Percentiles rank a stretch among this genome's conserved stretches.
These are phyloP conservation scores for Berghia stephanieae DNA, from an alignment of 1,140 invertebrate genomes.

Conservation along the genomic window DNA sequence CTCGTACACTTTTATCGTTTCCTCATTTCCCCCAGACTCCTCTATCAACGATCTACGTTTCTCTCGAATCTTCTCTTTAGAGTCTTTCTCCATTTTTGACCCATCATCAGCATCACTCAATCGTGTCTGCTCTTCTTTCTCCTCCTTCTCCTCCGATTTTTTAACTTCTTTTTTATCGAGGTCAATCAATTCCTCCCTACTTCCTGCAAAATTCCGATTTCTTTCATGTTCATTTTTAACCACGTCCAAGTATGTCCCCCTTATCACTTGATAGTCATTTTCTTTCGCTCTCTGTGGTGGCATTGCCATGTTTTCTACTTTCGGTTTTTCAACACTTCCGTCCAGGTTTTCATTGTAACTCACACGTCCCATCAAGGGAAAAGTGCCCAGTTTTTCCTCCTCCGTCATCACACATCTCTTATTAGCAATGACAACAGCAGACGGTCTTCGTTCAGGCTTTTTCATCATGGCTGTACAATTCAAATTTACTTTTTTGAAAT, in stretches of 20 bases:
- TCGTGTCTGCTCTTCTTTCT: constrained; percentile 1
- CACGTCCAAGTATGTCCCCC: constrained; percentile 8
- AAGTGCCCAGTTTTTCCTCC: constrained; percentile 31
- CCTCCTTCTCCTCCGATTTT: background rate
- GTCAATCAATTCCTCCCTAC: constrained; percentile 25
- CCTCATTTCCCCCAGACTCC: background rate
- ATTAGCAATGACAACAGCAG: constrained; percentile 21
- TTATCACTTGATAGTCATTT: too few species aligned
- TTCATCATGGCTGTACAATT: constrained; percentile 33
- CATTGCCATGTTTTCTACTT: background rate
- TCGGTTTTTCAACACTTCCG: background rate
- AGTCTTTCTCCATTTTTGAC: background rate
- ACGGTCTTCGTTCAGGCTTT: constrained; percentile 25
- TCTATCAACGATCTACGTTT: constrained; percentile 22
- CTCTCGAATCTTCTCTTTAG: background rate
- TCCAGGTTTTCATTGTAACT: constrained; percentile 15
- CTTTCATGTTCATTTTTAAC: constrained; percentile 23
- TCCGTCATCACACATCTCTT: constrained; percentile 32
- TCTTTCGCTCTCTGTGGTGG: too few species aligned
- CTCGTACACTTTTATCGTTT: constrained; percentile 23
- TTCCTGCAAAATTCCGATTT: constrained; percentile 30
- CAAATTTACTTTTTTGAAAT: constrained; percentile 25
- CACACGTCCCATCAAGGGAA: constrained; percentile 11
- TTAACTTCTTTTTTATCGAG: too few species aligned
- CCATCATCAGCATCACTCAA: background rate